Conservation (phyloP, 2,113 vertebrate species). For the Chaetops frenatus region DNA sequence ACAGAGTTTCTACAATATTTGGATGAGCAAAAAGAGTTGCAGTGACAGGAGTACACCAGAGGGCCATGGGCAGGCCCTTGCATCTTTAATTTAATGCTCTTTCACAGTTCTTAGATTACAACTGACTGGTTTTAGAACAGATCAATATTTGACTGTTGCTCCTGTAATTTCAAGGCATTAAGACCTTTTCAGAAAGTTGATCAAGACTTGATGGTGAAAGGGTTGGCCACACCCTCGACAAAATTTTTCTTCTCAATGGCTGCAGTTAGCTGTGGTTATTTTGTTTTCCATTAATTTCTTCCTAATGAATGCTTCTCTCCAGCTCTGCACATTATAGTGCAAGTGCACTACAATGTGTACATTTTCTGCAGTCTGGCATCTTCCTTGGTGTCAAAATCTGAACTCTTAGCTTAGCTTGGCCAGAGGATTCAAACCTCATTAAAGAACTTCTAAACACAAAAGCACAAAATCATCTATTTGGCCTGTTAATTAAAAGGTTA, state of each 20-base stretch:
- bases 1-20: neutral
- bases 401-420: neutral
- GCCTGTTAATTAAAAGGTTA: slow-evolving; percentile 40
- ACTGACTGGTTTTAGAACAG: neutral
- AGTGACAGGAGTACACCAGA: neutral
- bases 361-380: neutral
- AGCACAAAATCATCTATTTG: neutral
- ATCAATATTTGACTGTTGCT: neutral
- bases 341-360: neutral
- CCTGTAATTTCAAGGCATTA: neutral
- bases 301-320: neutral
- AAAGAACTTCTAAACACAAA: slow-evolving; percentile 34
- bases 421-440: slow-evolving; percentile 10
- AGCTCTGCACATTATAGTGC: neutral
- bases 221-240: neutral
- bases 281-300: neutral
- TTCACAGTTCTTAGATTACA: neutral
- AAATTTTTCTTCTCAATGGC: neutral
- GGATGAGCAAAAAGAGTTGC: neutral
- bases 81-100: neutral
- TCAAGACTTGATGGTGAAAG: neutral
- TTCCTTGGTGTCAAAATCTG: neutral
- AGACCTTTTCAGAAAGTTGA: neutral
- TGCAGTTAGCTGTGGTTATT: neutral
- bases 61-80: neutral